Percentiles rank a stretch among this genome's conserved stretches.
These are phyloP conservation scores for Myotis vivesi DNA, from an alignment of 2,797 vertebrate species.

Conservation along the genomic window DNA sequence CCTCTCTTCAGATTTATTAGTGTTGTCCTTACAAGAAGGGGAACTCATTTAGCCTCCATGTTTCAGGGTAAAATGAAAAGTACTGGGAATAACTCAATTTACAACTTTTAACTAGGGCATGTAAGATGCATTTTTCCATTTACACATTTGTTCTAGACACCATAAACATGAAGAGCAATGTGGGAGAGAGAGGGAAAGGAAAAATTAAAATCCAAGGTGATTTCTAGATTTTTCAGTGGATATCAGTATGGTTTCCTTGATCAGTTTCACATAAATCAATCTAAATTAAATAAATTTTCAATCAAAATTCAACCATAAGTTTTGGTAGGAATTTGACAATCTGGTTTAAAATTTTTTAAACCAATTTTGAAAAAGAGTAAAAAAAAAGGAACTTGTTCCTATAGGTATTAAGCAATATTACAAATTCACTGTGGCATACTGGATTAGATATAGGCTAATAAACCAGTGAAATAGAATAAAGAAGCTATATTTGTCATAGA, in stretches of 20 bases:
- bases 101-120: neutral
- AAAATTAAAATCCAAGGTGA: neutral
- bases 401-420: neutral
- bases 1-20: neutral
- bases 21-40: neutral
- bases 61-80: neutral
- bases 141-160: neutral
- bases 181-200: neutral
- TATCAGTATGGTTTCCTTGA: neutral
- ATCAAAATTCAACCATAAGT: neutral
- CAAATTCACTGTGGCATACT: neutral
- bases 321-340: neutral
- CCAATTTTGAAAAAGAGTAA: neutral
- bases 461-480: slow-evolving; percentile 10
- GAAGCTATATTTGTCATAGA: neutral
- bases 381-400: neutral
- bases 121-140: neutral
- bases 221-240: neutral
- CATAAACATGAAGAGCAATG: neutral
- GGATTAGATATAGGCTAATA: neutral
- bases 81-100: neutral
- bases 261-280: neutral
- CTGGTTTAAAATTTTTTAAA: neutral
- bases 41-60: neutral
- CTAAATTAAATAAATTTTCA: neutral